These are phyloP conservation scores for Sarcophaga peregrina DNA, from an alignment of 1,140 invertebrate genomes.

Conservation along the genomic window DNA sequence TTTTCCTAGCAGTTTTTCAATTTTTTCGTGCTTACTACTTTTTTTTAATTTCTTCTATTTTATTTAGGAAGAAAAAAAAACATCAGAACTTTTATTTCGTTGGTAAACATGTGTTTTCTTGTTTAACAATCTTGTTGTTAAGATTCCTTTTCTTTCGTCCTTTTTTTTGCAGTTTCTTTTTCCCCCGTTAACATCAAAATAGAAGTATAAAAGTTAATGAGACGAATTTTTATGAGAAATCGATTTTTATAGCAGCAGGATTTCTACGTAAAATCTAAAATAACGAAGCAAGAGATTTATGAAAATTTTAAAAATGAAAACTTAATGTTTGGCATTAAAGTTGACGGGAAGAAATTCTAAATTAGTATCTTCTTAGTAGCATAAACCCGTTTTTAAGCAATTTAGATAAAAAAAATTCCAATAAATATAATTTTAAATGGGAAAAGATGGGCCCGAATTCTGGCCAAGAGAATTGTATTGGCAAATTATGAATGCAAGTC, in stretches of 20 bases:
- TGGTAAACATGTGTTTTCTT: constrained; percentile 38
- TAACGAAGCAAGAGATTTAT: too few species aligned
- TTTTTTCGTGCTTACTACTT: constrained; percentile 1
- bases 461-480: too few species aligned
- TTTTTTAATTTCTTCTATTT: background rate
- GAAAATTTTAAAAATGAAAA: too few species aligned
- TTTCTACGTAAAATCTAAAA: too few species aligned
- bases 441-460: too few species aligned
- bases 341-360: too few species aligned
- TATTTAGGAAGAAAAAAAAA: background rate
- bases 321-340: too few species aligned
- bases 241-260: background rate
- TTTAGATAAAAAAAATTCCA: too few species aligned
- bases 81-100: background rate
- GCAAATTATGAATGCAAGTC: too few species aligned
- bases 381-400: too few species aligned
- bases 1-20: background rate
- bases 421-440: too few species aligned
- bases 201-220: constrained; percentile 34
- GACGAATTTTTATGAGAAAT: constrained; percentile 17
- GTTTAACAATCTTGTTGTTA: constrained; percentile 33
- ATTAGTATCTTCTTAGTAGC: too few species aligned
- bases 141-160: background rate
- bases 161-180: background rate
- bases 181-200: background rate